These are phyloP conservation scores for Chauna torquata DNA, from an alignment of 2,113 vertebrate species.

Conservation along the genomic window DNA sequence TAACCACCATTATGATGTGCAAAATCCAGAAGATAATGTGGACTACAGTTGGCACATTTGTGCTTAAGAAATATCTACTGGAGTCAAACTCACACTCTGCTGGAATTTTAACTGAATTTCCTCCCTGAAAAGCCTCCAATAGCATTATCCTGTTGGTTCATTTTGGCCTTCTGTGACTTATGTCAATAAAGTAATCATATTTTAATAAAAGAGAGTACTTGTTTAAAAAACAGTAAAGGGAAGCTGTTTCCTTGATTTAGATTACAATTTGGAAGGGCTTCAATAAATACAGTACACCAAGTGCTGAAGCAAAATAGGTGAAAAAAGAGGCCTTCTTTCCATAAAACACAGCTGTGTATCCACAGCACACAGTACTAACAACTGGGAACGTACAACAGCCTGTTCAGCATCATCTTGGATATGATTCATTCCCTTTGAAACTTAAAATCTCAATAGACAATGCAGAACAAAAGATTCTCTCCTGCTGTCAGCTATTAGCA, in stretches of 20 bases:
- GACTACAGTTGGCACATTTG: not conserved
- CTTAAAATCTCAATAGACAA: not conserved
- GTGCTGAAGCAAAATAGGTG: not conserved
- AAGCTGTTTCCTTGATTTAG: constrained; percentile 1
- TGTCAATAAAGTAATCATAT: not conserved
- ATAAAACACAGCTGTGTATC: not conserved
- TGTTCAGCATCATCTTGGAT: not conserved
- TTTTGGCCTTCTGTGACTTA: not conserved
- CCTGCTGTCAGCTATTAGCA: not conserved
- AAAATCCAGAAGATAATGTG: not conserved
- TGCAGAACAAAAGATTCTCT: not conserved
- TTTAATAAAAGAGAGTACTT: constrained; percentile 45
- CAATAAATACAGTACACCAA: constrained; percentile 40
- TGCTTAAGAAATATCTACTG: not conserved
- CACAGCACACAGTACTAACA: not conserved
- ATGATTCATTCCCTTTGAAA: not conserved
- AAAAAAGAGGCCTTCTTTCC: not conserved
- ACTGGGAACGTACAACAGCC: not conserved
- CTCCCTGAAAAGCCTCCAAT: not conserved
- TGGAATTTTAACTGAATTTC: not conserved
- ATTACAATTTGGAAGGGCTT: constrained; percentile 53
- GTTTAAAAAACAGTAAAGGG: constrained; percentile 30
- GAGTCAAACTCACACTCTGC: not conserved
- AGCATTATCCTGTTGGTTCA: not conserved
- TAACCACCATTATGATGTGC: not conserved